Evolutionary conservation across 2,113 vertebrate genomes (phyloP).

Genomic region (Cyphomyrus discorhynchus): DNA sequence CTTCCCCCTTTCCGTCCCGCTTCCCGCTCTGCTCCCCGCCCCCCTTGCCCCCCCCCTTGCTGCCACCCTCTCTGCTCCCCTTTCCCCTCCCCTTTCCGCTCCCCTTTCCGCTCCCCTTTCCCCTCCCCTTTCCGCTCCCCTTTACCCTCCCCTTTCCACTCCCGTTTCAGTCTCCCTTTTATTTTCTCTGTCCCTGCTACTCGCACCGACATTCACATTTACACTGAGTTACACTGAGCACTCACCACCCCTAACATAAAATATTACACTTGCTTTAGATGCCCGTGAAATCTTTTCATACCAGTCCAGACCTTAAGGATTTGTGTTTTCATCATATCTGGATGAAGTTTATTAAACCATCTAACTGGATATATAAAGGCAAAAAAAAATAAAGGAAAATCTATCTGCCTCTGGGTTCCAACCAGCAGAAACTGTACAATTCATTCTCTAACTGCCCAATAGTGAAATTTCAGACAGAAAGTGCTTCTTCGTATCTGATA

Average conservation of each 20-base stretch:
- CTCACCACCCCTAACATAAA: background rate
- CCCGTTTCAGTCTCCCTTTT: background rate
- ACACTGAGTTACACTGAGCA: background rate
- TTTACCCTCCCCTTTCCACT: too few species aligned
- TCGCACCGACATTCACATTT: background rate
- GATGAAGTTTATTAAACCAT: background rate
- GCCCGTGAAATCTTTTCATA: background rate
- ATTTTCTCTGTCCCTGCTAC: background rate
- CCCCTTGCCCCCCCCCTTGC: too few species aligned
- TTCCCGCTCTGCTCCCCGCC: too few species aligned
- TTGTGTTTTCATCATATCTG: background rate
- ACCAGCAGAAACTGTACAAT: background rate
- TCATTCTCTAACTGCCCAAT: background rate
- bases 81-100: too few species aligned
- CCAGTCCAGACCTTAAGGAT: background rate
- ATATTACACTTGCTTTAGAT: background rate
- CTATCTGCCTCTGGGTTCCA: background rate
- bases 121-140: too few species aligned
- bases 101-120: too few species aligned
- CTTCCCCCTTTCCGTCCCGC: too few species aligned
- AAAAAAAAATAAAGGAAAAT: background rate
- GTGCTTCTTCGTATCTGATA: background rate
- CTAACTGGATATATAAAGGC: background rate
- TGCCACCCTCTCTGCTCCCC: accelerated
- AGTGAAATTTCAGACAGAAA: background rate